Conservation (phyloP, 2,113 vertebrate species). For the Sphyrna mokarran region DNA sequence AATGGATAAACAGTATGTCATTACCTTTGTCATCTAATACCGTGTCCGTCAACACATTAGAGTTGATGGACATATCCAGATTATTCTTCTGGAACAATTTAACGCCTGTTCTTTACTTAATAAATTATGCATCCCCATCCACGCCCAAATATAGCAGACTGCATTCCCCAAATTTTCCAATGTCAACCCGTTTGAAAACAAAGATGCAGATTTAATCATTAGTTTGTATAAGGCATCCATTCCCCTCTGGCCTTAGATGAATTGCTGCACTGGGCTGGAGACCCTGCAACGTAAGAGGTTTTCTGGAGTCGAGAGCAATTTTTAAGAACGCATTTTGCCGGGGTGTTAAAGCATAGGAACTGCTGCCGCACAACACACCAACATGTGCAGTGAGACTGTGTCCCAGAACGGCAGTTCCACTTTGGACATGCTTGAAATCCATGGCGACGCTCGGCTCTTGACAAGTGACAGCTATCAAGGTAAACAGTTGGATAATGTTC, state of each 20-base stretch:
- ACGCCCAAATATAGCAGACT: neutral
- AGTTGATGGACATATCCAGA: too few relatives aligned
- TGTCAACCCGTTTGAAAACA: neutral
- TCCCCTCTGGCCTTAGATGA: neutral
- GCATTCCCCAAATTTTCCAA: neutral
- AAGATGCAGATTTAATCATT: neutral
- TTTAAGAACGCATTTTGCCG: neutral
- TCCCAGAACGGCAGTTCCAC: neutral
- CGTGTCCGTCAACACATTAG: constrained; percentile 12
- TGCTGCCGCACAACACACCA: neutral
- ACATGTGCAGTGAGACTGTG: neutral
- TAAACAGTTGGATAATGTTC: neutral
- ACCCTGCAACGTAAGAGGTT: neutral
- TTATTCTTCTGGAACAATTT: constrained; percentile 8
- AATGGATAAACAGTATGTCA: neutral
- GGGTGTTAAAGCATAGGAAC: neutral
- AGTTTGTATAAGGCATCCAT: neutral
- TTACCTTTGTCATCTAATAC: constrained; percentile 23
- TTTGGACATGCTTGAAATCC: neutral
- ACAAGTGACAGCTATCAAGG: neutral
- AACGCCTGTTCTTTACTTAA: neutral
- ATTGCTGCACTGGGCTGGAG: neutral
- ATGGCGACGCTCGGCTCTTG: neutral
- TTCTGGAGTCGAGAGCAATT: neutral
- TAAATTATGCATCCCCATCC: neutral